Conservation (phyloP, 2,113 vertebrate genomes). For the Orientallactaga bullata region DNA sequence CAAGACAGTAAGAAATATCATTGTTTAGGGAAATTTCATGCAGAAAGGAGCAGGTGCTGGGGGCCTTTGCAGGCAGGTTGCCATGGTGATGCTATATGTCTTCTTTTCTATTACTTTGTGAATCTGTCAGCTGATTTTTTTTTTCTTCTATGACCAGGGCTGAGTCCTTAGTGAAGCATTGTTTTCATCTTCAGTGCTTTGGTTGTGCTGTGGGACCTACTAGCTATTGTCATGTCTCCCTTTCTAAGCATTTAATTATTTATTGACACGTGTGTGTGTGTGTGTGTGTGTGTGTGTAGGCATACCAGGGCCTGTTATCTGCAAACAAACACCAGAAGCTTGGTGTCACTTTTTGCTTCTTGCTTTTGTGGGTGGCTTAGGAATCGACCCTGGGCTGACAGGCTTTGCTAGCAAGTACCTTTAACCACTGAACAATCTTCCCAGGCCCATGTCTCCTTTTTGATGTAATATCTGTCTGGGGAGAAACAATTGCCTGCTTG, state of each 20-base stretch:
- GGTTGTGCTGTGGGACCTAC: neutral
- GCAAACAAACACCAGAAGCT: too few species aligned
- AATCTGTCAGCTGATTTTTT: slow-evolving; percentile 55
- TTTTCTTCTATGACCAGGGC: slow-evolving; percentile 56
- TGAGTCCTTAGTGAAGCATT: slow-evolving; percentile 11
- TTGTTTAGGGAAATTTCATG: slow-evolving; percentile 68
- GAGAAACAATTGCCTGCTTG: neutral
- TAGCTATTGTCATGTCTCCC: slow-evolving; percentile 12
- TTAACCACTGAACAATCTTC: too few species aligned
- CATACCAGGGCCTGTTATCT: too few species aligned
- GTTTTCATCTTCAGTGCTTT: slow-evolving; percentile 18
- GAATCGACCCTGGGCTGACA: too few species aligned
- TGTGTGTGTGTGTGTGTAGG: too few species aligned
- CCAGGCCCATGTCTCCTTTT: too few species aligned
- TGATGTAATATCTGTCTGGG: too few species aligned
- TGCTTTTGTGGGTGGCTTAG: too few species aligned
- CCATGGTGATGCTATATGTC: slow-evolving; percentile 61
- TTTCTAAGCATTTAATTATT: neutral
- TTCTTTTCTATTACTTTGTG: slow-evolving; percentile 66
- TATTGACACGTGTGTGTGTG: too few species aligned
- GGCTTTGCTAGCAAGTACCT: too few species aligned
- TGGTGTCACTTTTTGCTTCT: too few species aligned
- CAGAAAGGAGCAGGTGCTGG: slow-evolving; percentile 71
- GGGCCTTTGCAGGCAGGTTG: slow-evolving; percentile 69
- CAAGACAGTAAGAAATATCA: slow-evolving; percentile 72